Percentiles rank a stretch among this genome's conserved stretches.
Evolutionary conservation across 2,888 invertebrate species (phyloP).

Genomic region (Epistrophe eligans): DNA sequence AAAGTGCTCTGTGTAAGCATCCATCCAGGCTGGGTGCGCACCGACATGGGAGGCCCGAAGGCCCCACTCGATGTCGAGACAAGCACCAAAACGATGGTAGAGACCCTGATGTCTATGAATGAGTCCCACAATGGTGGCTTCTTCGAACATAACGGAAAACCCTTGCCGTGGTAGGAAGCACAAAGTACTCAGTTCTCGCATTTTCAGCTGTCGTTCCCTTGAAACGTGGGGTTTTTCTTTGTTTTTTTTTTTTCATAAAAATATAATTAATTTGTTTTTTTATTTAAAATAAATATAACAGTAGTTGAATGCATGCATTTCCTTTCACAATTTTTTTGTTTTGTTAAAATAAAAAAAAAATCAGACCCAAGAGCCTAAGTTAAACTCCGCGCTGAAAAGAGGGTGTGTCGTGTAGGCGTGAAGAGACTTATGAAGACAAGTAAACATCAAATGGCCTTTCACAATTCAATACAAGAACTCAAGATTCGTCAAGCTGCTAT

Average conservation of each 20-base stretch:
- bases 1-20: slow-evolving; percentile 90
- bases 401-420: slow-evolving; percentile 28
- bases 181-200: background rate
- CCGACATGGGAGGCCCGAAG: slow-evolving; percentile 93
- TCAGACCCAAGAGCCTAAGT: slow-evolving; percentile 37
- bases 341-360: slow-evolving; percentile 55
- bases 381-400: slow-evolving; percentile 4
- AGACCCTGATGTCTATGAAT: slow-evolving; percentile 87
- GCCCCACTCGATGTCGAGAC: slow-evolving; percentile 90
- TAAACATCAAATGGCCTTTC: slow-evolving; percentile 67
- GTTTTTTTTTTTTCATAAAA: slow-evolving; percentile 67
- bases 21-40: slow-evolving; percentile 97
- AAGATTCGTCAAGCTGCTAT: slow-evolving; percentile 43
- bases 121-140: slow-evolving; percentile 90
- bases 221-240: slow-evolving; percentile 2
- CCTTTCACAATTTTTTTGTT: slow-evolving; percentile 62
- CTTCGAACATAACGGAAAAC: slow-evolving; percentile 90
- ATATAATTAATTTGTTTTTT: slow-evolving; percentile 74
- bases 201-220: background rate
- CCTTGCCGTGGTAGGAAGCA: slow-evolving; percentile 88
- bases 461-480: slow-evolving; percentile 56
- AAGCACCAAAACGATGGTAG: slow-evolving; percentile 88
- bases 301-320: slow-evolving; percentile 75
- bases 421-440: slow-evolving; percentile 57
- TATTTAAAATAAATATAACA: slow-evolving; percentile 76